Conservation (phyloP, 2,888 invertebrate species). For the Pollenia angustigena region DNA sequence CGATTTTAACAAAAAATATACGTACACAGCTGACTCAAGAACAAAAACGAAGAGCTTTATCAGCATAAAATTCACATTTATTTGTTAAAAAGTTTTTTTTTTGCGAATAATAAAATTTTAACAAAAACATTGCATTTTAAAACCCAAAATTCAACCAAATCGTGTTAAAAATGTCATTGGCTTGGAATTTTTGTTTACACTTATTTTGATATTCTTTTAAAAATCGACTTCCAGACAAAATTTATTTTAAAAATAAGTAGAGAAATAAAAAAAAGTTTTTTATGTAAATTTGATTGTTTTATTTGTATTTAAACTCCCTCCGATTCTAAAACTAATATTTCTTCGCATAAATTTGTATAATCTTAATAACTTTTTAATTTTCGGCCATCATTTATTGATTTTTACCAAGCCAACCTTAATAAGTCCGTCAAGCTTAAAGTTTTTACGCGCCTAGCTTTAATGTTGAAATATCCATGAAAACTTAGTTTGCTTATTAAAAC, state of each 20-base stretch:
- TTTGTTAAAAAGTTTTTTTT: slow-evolving; percentile 14
- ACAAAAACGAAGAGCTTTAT: slow-evolving; percentile 37
- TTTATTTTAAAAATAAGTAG: not conserved
- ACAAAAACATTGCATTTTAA: not conserved
- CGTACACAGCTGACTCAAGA: not conserved
- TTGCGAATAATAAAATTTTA: slow-evolving; percentile 11
- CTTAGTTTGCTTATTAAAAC: no score
- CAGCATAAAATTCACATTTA: slow-evolving; percentile 67
- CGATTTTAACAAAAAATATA: slow-evolving; percentile 24
- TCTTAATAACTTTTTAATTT: no score
- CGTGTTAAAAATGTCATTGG: slow-evolving; percentile 60
- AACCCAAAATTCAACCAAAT: slow-evolving; percentile 35
- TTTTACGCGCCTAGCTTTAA: no score
- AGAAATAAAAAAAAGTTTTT: no score
- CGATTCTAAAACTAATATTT: no score
- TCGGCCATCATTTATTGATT: no score
- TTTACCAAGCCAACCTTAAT: no score
- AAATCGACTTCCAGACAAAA: not conserved
- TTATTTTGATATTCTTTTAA: slow-evolving; percentile 37
- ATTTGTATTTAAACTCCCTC: no score
- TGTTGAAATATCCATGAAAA: no score
- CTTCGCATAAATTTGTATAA: no score
- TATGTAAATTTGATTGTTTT: not conserved
- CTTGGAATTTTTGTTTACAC: slow-evolving; percentile 37
- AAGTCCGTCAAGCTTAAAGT: no score